Percentiles rank a stretch among this genome's conserved stretches.
Evolutionary conservation across 2,797 vertebrate species (phyloP).

Genomic region (Agapornis canus): DNA sequence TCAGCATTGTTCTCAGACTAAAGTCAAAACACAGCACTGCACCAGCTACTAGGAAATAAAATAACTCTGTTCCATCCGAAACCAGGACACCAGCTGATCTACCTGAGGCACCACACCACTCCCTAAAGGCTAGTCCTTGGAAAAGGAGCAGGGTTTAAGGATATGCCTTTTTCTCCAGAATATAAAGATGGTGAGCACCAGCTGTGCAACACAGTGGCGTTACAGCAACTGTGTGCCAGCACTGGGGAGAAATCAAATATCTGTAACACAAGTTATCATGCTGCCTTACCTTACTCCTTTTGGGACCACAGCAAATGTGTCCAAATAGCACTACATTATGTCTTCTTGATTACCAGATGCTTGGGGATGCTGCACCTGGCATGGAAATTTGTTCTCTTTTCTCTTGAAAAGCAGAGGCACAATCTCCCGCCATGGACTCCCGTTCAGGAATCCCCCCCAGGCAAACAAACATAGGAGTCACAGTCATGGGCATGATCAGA

Average conservation of each 20-base stretch:
- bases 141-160: neutral
- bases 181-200: neutral
- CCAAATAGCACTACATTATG: neutral
- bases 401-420: neutral
- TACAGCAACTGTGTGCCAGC: neutral
- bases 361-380: neutral
- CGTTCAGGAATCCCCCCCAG: neutral
- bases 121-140: neutral
- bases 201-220: neutral
- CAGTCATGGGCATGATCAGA: accelerated
- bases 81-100: neutral
- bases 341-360: neutral
- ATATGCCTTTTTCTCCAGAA: neutral
- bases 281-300: neutral
- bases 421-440: neutral
- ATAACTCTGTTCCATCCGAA: neutral
- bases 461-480: neutral
- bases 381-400: neutral
- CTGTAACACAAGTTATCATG: neutral
- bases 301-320: neutral
- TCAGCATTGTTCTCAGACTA: too few species aligned
- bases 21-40: neutral
- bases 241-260: neutral
- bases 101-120: accelerated
- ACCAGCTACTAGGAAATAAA: neutral